Evolutionary conservation across 1,140 invertebrate genomes (phyloP), one percentile per base, ranked within the genome.

Genomic region (Bombus confusus): DNA sequence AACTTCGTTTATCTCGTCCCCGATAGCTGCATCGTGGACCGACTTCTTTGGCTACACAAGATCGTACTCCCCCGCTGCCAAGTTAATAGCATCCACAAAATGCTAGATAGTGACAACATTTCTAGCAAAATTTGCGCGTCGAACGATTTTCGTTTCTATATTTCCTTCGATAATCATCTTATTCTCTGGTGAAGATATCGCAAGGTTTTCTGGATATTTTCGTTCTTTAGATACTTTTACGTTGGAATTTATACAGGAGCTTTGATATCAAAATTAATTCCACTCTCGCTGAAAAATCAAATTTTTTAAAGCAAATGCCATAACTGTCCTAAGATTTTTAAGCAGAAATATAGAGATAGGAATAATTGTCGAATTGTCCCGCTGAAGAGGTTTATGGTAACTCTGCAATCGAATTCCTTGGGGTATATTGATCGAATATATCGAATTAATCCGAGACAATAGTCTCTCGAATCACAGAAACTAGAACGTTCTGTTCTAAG

Each of bases 1-100:
- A 88, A 88, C 86, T 88, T 88, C 87, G 83, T 85, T 88, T 88
- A 88, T 88, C 87, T 88, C 86, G 73, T 72, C 72, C 86, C 72
- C 83, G 86, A 88, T 88, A 88, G 59, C 34, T 64, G 47, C 41
- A 85, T 80, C 82, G 37, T 72, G 59, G 72, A 31, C 73, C 47
- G 59, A 79, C 75, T 88, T 82, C 87, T 88, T 81, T 37, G 66
- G 68, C 62, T 47, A 37, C 59, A 39, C 15, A 47, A 52, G 80
- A 83, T 41, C 52, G 37, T 31, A 15, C 15, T 31, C n/a, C 69
- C 37, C 37, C 68, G 77, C 52, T n/a, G 10, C 5, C 13, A 47
- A 73, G 34, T 83, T 86, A 77, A 75, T 59, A 66, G 64, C 52
- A 28, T 74, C 13, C 41, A 52, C 25, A 31, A 76, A 41, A 73